Evolutionary conservation across 2,113 vertebrate genomes (phyloP), one percentile per base, ranked within the genome.

Genomic region (Clarias magur): DNA sequence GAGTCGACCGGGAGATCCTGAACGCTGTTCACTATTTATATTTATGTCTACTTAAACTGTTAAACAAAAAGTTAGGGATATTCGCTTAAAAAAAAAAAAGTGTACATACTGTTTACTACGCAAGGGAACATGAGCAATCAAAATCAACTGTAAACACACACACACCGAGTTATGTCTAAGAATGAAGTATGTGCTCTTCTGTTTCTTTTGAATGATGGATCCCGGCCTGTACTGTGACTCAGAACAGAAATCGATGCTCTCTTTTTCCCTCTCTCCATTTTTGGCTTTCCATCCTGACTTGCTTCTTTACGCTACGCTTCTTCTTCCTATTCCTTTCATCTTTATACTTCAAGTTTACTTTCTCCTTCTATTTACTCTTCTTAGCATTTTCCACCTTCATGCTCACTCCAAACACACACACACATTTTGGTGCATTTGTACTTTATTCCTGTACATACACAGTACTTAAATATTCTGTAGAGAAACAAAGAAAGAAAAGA

Each of bases 401-500:
- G 8, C 25, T 62, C 54, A 2, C 11, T 48, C 7, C 48, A 48
- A 48, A 9, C 12, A 38, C 27, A 30, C n/a, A 65, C 38, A 73
- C 38, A 80, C 13, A 70, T 91, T 92, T 93, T 91, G 88, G 86
- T 92, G 87, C 59, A 59, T 81, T 62, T 81, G 57, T 81, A 81
- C 59, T 94, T 94, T 93, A 93, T 94, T 92, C 91, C 91, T 93
- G 92, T 94, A 94, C 92, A 94, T 91, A 94, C 86, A 91, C 90
- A 70, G 70, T 86, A 85, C 84, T 84, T 59, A 89, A 86, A 89
- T 90, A 91, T 59, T 87, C 84, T 56, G 62, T 62, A 68, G 82
- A 86, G 87, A 88, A 91, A 91, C 17, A 76, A 70, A 59, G 1
- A 21, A 4, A 30, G n/a, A 62, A 16, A 11, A 59, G 25, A n/a